These are phyloP conservation scores for Anas acuta DNA, from an alignment of 2,797 vertebrate genomes.

Conservation along the genomic window DNA sequence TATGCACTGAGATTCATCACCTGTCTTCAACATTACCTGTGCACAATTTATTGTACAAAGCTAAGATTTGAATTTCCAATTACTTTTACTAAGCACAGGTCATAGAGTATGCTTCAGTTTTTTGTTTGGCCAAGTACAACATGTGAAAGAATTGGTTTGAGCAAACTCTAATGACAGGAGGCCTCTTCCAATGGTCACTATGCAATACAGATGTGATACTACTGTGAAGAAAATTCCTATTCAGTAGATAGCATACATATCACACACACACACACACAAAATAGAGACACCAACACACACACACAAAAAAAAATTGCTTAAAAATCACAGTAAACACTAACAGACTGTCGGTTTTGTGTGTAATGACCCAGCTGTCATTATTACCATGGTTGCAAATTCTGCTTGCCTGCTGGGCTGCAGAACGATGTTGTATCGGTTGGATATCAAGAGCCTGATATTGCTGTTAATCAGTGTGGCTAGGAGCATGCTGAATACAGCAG, in stretches of 20 bases:
- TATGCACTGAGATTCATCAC: conserved; percentile 1
- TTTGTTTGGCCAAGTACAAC: neutral
- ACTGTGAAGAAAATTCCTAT: neutral
- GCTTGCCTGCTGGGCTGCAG: conserved; percentile 8
- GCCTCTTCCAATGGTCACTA: neutral
- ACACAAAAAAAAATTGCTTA: neutral
- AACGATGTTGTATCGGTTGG: accelerated
- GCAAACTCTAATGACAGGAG: neutral
- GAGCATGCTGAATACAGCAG: neutral
- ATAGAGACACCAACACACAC: neutral
- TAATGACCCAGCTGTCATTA: conserved; percentile 13
- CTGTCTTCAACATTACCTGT: neutral
- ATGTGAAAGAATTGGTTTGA: neutral
- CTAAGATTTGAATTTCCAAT: conserved; percentile 7
- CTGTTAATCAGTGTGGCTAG: accelerated
- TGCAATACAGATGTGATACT: neutral
- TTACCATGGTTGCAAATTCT: neutral
- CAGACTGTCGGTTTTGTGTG: neutral
- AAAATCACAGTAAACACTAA: neutral
- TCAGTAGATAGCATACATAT: neutral
- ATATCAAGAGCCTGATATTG: neutral
- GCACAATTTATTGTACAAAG: accelerated
- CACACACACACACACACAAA: neutral
- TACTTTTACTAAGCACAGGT: neutral
- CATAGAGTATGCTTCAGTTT: neutral